phyloP scores from a whole-genome alignment of 2,797 vertebrate genomes.

The Helicolenus hilgendorfi region DNA sequence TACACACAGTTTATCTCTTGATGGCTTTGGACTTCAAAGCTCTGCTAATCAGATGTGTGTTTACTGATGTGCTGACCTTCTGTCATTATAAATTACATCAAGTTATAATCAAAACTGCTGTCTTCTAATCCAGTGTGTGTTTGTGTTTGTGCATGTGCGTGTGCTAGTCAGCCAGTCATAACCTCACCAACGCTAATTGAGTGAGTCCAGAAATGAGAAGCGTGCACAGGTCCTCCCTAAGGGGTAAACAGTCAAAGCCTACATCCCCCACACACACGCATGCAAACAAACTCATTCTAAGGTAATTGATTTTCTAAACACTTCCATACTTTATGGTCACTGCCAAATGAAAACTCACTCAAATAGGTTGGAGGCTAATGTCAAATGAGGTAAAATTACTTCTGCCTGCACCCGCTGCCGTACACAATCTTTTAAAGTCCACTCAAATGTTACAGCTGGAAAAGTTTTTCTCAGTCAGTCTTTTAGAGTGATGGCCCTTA shows the following conservation, averaged over 20 bases:
- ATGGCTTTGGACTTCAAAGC: constrained; percentile 47
- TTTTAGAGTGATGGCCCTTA: constrained; percentile 31
- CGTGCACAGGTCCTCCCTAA: constrained; percentile 70
- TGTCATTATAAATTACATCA: constrained; percentile 54
- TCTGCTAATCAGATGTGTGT: constrained; percentile 49
- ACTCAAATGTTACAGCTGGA: constrained; percentile 6
- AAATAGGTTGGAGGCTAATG: constrained; percentile 63
- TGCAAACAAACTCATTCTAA: constrained; percentile 44
- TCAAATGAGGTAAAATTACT: constrained; percentile 62
- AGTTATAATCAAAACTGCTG: constrained; percentile 46
- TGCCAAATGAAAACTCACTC: constrained; percentile 72
- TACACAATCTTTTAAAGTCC: constrained; percentile 34
- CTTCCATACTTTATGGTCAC: constrained; percentile 62
- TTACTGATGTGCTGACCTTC: constrained; percentile 65
- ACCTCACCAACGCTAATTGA: constrained; percentile 74
- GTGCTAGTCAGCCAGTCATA: constrained; percentile 44
- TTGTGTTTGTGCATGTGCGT: not conserved
- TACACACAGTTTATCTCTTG: not conserved
- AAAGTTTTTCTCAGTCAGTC: constrained; percentile 34
- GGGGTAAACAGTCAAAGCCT: constrained; percentile 77
- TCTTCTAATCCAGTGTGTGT: constrained; percentile 15
- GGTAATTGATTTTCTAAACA: constrained; percentile 73
- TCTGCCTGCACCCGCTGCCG: constrained; percentile 10
- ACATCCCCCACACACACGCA: constrained; percentile 33
- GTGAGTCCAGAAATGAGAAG: constrained; percentile 71